A percentile compares a stretch with the other conserved stretches of the same genome.
phyloP scores from a whole-genome alignment of 2,888 invertebrate species.

The Mactromeris polynyma region DNA sequence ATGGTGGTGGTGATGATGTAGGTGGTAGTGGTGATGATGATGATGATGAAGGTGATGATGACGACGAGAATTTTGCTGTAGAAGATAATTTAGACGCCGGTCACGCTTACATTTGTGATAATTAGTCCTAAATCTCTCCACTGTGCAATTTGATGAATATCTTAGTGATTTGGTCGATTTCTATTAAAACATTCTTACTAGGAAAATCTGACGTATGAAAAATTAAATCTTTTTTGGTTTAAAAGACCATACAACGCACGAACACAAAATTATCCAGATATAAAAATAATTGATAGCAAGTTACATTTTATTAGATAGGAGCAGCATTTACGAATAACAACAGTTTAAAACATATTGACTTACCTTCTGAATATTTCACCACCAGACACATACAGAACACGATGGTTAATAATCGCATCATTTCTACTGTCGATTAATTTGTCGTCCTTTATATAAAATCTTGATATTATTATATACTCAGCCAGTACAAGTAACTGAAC shows the following conservation, averaged over 20 bases:
- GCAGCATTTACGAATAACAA: too few species aligned
- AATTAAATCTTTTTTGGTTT: not conserved
- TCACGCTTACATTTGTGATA: not conserved
- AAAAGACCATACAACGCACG: not conserved
- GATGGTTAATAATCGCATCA: not conserved
- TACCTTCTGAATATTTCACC: not conserved
- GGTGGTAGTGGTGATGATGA: not conserved
- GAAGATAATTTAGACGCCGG: too few species aligned
- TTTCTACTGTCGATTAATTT: not conserved
- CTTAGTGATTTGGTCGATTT: too few species aligned
- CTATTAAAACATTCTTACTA: not conserved
- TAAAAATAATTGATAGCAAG: too few species aligned
- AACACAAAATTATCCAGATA: too few species aligned
- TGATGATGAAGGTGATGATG: not conserved
- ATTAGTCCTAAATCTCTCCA: not conserved
- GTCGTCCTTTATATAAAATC: not conserved
- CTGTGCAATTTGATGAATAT: too few species aligned
- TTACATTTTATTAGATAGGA: not conserved
- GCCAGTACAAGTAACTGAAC: not conserved
- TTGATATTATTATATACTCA: not conserved
- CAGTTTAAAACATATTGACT: not conserved
- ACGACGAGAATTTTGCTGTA: too few species aligned
- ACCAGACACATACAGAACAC: not conserved
- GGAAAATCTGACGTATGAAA: not conserved
- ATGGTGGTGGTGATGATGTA: not conserved